Conservation (phyloP, 2,797 vertebrate genomes). For the Chromobotia macracanthus region DNA sequence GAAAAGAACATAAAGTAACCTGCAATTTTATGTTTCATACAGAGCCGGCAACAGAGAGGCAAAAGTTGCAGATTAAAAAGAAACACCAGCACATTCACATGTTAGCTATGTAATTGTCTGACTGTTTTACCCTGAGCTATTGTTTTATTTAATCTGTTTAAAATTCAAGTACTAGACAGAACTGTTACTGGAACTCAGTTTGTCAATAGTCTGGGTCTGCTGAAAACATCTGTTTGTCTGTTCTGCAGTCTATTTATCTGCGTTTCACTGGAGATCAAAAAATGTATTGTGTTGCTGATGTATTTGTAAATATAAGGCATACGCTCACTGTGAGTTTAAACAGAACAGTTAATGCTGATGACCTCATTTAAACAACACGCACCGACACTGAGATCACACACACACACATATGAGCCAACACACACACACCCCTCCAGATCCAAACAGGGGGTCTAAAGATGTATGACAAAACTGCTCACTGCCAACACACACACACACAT, state of each 20-base stretch:
- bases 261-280: not conserved
- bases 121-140: no score
- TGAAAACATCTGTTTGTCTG: not conserved
- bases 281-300: not conserved
- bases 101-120: no score
- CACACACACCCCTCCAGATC: slow-evolving; percentile 34
- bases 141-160: no score
- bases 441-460: slow-evolving; percentile 12
- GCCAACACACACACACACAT: slow-evolving; percentile 32
- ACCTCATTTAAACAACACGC: slow-evolving; percentile 41
- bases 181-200: no score
- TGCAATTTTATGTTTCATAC: no score
- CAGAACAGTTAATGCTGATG: slow-evolving; percentile 8
- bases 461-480: slow-evolving; percentile 36
- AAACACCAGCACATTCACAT: no score
- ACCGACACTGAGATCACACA: slow-evolving; percentile 21
- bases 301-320: slow-evolving; percentile 1
- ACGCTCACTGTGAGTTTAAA: slow-evolving; percentile 5
- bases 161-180: no score
- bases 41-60: no score
- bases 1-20: no score
- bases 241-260: not conserved
- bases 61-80: no score
- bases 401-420: not conserved
- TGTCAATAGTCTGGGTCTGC: slow-evolving; percentile 48